Evolutionary conservation across 2,888 invertebrate genomes (phyloP), one percentile per base, ranked within the genome.

Genomic region (Cactoblastis cactorum): DNA sequence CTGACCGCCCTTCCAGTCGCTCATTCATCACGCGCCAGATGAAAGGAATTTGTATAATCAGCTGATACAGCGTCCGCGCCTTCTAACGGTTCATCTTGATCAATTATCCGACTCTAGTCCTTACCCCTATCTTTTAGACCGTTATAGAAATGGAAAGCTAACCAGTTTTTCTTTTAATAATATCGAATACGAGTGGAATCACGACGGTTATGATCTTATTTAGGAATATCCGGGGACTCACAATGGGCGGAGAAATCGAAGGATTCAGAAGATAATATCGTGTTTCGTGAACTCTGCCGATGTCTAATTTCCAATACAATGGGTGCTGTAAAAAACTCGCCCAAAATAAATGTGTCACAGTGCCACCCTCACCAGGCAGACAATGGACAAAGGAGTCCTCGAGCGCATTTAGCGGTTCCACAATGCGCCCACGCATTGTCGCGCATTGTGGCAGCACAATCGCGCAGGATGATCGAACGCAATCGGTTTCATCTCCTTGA

Each of bases 231-330:
- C 71, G 74, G 72, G 65, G 66, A 66, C 58, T n/a, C n/a, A 79
- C 78, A 83, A 82, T 77, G 69, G 77, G 62, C 19, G 58, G 69
- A 71, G 77, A 74, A 69, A 75, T 73, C 76, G 76, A 70, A 69
- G 77, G 77, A 80, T 43, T 32, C 43, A 43, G 77, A 80, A 81
- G 88, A 88, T 87, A 74, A 76, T 83, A 87, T 88, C 86, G 80
- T 74, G 78, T 83, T 80, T 80, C 85, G 79, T 85, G 83, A 83
- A 83, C 85, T 83, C 79, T 67, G 76, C 73, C 82, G 78, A 81
- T 83, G 82, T 87, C 84, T 86, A 84, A 86, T 87, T 85, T 83
- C 74, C 83, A 85, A 87, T 83, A 89, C 88, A 89, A 89, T 88
- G 85, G 84, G 74, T 69, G 72, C 71, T 61, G 77, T 82, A 84